Percentiles rank a stretch among this genome's conserved stretches.
Evolutionary conservation across 1,140 invertebrate species (phyloP).

Genomic region (Matsumurasca onukii): DNA sequence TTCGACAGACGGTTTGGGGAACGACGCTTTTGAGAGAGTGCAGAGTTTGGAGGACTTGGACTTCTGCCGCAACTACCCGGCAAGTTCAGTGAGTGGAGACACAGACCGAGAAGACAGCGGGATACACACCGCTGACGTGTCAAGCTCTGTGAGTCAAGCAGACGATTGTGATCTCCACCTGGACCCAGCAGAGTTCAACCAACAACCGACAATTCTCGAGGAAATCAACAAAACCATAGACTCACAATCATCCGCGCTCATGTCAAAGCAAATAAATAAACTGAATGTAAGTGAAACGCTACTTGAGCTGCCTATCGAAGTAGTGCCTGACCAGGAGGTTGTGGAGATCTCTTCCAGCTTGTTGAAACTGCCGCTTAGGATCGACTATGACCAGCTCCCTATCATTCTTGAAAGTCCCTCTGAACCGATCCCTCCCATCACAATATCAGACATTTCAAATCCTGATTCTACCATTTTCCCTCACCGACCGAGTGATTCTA

Average conservation of each 20-base stretch:
- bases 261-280: conserved; percentile 12
- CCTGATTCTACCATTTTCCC: too few species aligned
- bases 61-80: conserved; percentile 54
- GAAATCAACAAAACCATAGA: conserved; percentile 28
- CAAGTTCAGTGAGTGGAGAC: conserved; percentile 54
- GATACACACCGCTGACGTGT: conserved; percentile 77
- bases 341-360: conserved; percentile 8
- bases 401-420: conserved; percentile 35
- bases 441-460: conserved; percentile 1
- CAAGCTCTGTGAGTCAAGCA: conserved; percentile 70
- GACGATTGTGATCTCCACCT: conserved; percentile 54
- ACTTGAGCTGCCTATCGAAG: neutral
- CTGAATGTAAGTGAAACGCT: conserved; percentile 33
- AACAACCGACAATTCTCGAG: conserved; percentile 38
- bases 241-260: neutral
- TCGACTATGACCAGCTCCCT: conserved; percentile 32
- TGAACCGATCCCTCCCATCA: conserved; percentile 32
- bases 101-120: conserved; percentile 79
- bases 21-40: conserved; percentile 61
- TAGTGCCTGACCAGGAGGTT: conserved; percentile 11
- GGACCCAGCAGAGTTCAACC: conserved; percentile 41
- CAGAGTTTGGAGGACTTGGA: conserved; percentile 65
- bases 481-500: too few species aligned
- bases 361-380: conserved; percentile 26
- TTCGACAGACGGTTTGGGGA: conserved; percentile 50